phyloP scores from a whole-genome alignment of 37 sponge, comb jelly and placozoan genomes.

The Ephydatia muelleri region DNA sequence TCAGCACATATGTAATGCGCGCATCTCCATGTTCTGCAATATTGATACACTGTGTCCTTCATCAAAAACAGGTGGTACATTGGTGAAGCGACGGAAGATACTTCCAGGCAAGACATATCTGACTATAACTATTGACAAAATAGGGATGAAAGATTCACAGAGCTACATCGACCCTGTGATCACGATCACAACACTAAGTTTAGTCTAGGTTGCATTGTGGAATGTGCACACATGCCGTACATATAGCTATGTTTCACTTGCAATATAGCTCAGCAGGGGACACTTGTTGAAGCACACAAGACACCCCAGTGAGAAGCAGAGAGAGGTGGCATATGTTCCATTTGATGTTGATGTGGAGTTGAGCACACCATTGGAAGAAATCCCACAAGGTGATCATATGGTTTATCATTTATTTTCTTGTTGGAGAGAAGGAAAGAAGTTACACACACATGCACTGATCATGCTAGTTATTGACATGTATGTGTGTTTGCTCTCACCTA shows the following conservation, averaged over 20 bases:
- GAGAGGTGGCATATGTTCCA: conserved; percentile 21
- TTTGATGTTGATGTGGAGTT: conserved; percentile 36
- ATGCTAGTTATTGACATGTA: no score
- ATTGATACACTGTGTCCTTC: no score
- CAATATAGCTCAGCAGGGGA: neutral
- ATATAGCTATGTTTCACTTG: no score
- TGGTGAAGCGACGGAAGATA: neutral
- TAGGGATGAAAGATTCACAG: conserved; percentile 71
- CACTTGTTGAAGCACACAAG: conserved; percentile 23
- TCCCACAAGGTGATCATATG: conserved; percentile 40
- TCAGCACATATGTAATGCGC: no score
- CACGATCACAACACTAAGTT: conserved; percentile 58
- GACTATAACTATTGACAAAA: conserved; percentile 65
- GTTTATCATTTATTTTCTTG: neutral
- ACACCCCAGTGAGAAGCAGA: conserved; percentile 37
- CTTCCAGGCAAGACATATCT: conserved; percentile 58
- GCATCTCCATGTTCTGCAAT: no score
- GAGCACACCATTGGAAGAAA: conserved; percentile 46
- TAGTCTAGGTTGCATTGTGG: neutral
- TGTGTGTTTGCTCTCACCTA: no score
- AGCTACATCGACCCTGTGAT: conserved; percentile 64
- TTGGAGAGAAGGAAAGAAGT: neutral
- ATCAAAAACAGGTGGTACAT: conserved; percentile 43
- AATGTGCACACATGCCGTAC: no score
- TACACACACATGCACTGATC: neutral